These are phyloP conservation scores for Merluccius polli DNA, from an alignment of 2,797 vertebrate genomes.

Conservation along the genomic window DNA sequence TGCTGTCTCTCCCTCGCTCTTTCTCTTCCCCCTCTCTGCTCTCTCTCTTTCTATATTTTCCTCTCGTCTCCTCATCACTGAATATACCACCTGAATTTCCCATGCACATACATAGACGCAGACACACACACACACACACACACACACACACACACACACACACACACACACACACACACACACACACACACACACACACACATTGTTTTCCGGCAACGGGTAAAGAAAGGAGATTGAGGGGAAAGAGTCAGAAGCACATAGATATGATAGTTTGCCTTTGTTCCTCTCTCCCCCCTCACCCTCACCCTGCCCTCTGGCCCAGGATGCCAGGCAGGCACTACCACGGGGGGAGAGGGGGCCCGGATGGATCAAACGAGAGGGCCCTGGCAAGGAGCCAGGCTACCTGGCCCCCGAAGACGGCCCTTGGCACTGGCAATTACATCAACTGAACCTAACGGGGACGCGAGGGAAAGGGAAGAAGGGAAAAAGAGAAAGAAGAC, in stretches of 20 bases:
- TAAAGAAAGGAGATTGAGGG: conserved; percentile 72
- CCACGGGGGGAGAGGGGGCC: conserved; percentile 69
- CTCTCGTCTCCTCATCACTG: conserved; percentile 59
- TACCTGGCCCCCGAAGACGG: conserved; percentile 89
- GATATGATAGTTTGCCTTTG: conserved; percentile 83
- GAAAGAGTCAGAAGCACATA: conserved; percentile 77
- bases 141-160: background rate
- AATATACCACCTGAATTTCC: conserved; percentile 30
- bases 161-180: background rate
- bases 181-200: background rate
- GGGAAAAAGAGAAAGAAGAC: conserved; percentile 27
- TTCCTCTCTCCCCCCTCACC: conserved; percentile 76
- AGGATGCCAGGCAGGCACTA: conserved; percentile 82
- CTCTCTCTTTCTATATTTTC: conserved; percentile 15
- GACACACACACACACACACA: background rate
- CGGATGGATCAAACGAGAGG: conserved; percentile 80
- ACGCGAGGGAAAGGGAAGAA: too few relatives aligned
- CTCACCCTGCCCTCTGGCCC: conserved; percentile 86
- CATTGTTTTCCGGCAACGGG: conserved; percentile 18
- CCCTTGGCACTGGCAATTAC: conserved; percentile 92
- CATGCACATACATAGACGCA: too few relatives aligned
- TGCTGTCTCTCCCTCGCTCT: conserved; percentile 7
- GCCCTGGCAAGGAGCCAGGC: conserved; percentile 63
- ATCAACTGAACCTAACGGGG: conserved; percentile 63
- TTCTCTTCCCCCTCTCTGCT: conserved; percentile 16